Evolutionary conservation across 2,888 invertebrate genomes (phyloP), one percentile per base, ranked within the genome.

Genomic region (Morpho achilles): DNA sequence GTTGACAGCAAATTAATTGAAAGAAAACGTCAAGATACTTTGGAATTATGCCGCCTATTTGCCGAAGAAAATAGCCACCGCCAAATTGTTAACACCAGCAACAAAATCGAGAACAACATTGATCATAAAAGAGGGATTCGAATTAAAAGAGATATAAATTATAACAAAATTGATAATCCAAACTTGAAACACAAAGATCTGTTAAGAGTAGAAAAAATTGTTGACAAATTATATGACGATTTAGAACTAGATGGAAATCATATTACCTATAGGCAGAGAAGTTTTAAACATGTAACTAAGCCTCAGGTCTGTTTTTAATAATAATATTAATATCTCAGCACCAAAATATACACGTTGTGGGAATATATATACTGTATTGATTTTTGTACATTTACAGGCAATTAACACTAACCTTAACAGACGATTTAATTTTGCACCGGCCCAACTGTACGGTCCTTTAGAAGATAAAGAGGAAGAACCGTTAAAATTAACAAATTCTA

Each of bases 1-100:
- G 89, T 82, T 23, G 81, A 88, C 65, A 74, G 67, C 66, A 78
- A 75, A 62, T n/a, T 82, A 0, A 77, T 89, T 40, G 74, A 80
- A 45, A 78, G 69, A 58, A 82, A 84, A 68, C 80, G 89, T 0
- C 80, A 84, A 69, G 84, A 89, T 56, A 88, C 84, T 0, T 59
- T 84, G 43, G 87, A 89, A 4, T 81, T 88, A 78, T 89, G 89
- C 56, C 71, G 75, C 9, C 71, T 85, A 39, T 89, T 87, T 59
- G 81, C 74, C 32, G 75, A 73, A 44, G 82, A 84, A 65, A 77
- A 70, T n/a, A 62, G 72, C 7, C 72, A 69, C 8, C 48, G 69
- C 41, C 32, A 59, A 52, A 43, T 43, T 7, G 3, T 43, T 7
- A 43, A 43, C 9, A 43, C 32, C 7, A 58, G 58, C 48, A 41